A percentile compares a stretch with the other conserved stretches of the same genome.
phyloP scores from a whole-genome alignment of 2,797 vertebrate species.

The Mormyrus proboscirostris region DNA sequence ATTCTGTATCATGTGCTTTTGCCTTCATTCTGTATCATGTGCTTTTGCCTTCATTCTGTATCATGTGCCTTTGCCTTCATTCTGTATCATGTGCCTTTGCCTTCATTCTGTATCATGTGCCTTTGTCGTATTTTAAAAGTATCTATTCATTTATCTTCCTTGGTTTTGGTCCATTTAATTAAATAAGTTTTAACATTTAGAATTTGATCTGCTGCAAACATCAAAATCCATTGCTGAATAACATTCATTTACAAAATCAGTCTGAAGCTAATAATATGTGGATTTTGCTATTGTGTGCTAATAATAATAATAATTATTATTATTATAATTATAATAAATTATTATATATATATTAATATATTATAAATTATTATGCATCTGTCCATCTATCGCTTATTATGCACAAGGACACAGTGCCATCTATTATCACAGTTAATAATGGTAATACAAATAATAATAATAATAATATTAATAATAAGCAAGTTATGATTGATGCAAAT shows the following conservation, averaged over 20 bases:
- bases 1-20: background rate
- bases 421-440: background rate
- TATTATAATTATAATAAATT: background rate
- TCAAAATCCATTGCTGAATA: background rate
- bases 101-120: background rate
- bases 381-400: background rate
- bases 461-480: background rate
- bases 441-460: background rate
- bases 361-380: background rate
- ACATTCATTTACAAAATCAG: background rate
- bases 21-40: background rate
- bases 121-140: background rate
- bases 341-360: background rate
- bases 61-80: background rate
- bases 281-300: background rate
- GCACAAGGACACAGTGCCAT: background rate
- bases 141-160: background rate
- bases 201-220: background rate
- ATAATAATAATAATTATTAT: background rate
- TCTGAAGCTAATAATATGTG: background rate
- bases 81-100: too few relatives aligned
- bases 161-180: background rate
- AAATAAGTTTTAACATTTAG: background rate
- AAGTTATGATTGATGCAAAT: constrained; percentile 33
- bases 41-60: background rate